Base-by-base conservation (phyloP, 2,797 vertebrate genomes). In the Leptodactylus fallax region DNA sequence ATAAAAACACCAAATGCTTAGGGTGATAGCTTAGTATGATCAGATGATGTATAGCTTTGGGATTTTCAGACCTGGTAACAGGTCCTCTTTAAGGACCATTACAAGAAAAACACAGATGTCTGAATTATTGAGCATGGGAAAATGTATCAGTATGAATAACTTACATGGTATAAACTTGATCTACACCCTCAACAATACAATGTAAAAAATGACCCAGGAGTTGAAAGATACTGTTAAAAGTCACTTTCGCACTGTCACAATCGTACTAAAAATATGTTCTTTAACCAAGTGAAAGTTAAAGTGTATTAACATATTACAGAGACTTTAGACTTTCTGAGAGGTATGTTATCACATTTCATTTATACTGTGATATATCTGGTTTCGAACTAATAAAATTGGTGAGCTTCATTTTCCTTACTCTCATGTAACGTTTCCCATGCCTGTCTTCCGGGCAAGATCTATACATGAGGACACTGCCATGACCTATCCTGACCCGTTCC, bases 381-480 rank as follows among this genome's bases (percentile, higher is more conserved):
- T 83, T 69, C 23, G 51, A 25, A 87, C 63, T 51, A 53, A 49
- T 89, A 86, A 72, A 55, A 86, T 71, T 56, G 88, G 79, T 86
- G 65, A 72, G 63, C 49, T 79, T 83, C 51, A 47, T 86, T 79
- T 65, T 83, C 77, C 74, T 86, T 67, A 86, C 80, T 77, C 80
- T 79, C 83, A 81, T 89, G 81, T 58, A 87, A 78, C 25, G 60
- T 89, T 89, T 89, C 88, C 85, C 88, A 89, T 86, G 88, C 88
- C 88, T 89, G 85, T 89, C 88, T 89, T 87, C 88, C 85, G 72
- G 85, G 85, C 84, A 89, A 89, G 85, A 86, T 89, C 88, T 89
- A 89, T 87, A 89, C 72, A 83, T 72, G 65, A 89, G 88, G 88
- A 89, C 88, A 87, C 61, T 89, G 80, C 74, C 74, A 56, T 87